These are phyloP conservation scores for Nudaria mundana DNA, from an alignment of 2,888 invertebrate genomes.

Conservation along the genomic window DNA sequence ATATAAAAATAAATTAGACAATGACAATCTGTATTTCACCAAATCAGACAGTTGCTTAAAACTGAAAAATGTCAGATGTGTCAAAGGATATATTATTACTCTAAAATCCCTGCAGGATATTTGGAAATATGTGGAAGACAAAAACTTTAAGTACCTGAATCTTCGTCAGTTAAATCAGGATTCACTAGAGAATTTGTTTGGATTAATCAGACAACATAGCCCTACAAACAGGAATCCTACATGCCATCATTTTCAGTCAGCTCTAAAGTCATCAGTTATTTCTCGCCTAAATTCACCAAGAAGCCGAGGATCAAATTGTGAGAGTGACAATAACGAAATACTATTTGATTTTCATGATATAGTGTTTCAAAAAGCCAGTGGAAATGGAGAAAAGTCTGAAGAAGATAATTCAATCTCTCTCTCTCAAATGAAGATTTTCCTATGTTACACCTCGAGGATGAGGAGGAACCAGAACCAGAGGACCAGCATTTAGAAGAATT, in stretches of 20 bases:
- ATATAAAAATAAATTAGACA: neutral
- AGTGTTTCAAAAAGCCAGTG: too few species aligned
- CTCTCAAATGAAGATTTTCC: too few species aligned
- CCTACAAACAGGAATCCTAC: conserved; percentile 4
- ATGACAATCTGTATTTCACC: neutral
- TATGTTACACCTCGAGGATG: too few species aligned
- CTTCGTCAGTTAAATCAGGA: conserved; percentile 7
- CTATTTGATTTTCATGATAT: neutral
- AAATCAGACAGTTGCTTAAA: neutral
- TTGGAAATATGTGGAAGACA: neutral
- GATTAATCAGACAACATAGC: conserved; percentile 7
- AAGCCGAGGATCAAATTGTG: neutral
- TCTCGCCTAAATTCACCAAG: neutral
- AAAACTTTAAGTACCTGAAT: conserved; percentile 9
- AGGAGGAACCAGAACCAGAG: too few species aligned
- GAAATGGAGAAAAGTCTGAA: too few species aligned
- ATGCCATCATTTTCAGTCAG: neutral
- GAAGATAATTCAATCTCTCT: too few species aligned
- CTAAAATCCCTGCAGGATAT: neutral
- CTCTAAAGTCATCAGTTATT: neutral
- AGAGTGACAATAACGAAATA: neutral
- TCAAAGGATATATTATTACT: neutral
- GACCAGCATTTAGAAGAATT: too few species aligned
- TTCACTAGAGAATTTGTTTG: conserved; percentile 10
- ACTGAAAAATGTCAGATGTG: neutral